Conservation (phyloP, 2,797 vertebrate species). For the Garrulus glandarius region DNA sequence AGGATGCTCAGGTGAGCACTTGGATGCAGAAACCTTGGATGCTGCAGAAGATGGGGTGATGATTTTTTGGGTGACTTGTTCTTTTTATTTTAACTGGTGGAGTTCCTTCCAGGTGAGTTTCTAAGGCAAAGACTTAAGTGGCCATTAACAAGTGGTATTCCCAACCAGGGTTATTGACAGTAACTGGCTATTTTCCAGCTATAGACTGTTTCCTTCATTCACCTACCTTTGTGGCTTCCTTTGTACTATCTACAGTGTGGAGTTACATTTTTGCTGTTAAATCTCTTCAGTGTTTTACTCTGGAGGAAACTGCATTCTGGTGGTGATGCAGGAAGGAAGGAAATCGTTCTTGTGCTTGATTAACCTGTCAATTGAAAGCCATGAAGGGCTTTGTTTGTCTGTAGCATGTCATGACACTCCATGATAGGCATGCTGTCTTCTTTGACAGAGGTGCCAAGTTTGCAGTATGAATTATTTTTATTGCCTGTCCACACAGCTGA, state of each 20-base stretch:
- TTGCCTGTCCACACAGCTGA: not conserved
- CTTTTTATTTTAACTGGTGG: not conserved
- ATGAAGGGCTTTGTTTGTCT: not conserved
- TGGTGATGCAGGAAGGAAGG: not conserved
- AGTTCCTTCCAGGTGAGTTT: not conserved
- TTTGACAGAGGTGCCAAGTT: not conserved
- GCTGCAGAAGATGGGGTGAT: not conserved
- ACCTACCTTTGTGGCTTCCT: not conserved
- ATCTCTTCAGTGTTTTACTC: not conserved
- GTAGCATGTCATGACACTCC: not conserved
- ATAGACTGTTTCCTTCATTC: not conserved
- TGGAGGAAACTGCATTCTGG: not conserved
- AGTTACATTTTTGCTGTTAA: not conserved
- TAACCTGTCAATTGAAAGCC: not conserved
- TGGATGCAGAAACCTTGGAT: not conserved
- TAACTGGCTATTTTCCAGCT: not conserved
- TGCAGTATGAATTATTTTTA: not conserved
- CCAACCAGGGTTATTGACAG: not conserved
- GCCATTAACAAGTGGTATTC: not conserved
- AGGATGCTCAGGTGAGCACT: not conserved
- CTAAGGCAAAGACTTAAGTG: not conserved
- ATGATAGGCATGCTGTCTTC: not conserved
- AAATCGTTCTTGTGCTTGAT: not conserved
- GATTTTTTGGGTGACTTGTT: not conserved
- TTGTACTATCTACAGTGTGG: not conserved